Evolutionary conservation across 1,140 invertebrate genomes (phyloP), one percentile per base, ranked within the genome.

Genomic region (Colletes latitarsis): DNA sequence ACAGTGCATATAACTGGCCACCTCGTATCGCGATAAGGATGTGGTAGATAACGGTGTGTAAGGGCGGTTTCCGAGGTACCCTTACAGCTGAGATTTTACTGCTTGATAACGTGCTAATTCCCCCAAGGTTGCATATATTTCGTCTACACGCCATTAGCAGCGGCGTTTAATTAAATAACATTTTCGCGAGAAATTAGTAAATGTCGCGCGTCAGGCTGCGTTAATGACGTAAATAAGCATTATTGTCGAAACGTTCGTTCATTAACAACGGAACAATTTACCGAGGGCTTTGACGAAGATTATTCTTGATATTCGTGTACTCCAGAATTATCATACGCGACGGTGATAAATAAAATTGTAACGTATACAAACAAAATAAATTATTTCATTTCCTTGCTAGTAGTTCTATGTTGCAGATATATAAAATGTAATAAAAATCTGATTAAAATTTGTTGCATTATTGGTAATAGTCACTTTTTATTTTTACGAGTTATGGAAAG

Each of bases 1-100:
- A 82, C 75, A 78, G 75, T 41, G 80, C 77, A 80, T 76, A 84
- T 81, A 86, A 82, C 82, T 64, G 60, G 53, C 21, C 78, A 75
- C 52, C 60, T 85, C 73, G 74, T 75, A 84, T 74, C 73, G 66
- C 1, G 84, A 86, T 84, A 84, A 86, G 73, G 43, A 46, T 21
- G 39, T 15, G 41, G 66, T 21, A 86, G 82, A 86, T 86, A 77
- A 75, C 74, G 14, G 52, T 39, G 62, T 71, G 15, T 69, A 81
- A 58, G 57, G 69, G 55, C 77, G 75, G 55, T 76, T 49, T 74
- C 68, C 64, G 69, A 63, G 67, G 55, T 52, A 19, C 30, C 71
- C 60, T 81, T 80, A 57, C 57, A 66, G 72, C 60, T 57, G 67
- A 83, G 71, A 83, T 81, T 84, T 68, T 39, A 17, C 19, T 30